A percentile compares a stretch with the other conserved stretches of the same genome.
These are phyloP conservation scores for Pterostichus madidus DNA, from an alignment of 2,888 invertebrate genomes.

Conservation along the genomic window DNA sequence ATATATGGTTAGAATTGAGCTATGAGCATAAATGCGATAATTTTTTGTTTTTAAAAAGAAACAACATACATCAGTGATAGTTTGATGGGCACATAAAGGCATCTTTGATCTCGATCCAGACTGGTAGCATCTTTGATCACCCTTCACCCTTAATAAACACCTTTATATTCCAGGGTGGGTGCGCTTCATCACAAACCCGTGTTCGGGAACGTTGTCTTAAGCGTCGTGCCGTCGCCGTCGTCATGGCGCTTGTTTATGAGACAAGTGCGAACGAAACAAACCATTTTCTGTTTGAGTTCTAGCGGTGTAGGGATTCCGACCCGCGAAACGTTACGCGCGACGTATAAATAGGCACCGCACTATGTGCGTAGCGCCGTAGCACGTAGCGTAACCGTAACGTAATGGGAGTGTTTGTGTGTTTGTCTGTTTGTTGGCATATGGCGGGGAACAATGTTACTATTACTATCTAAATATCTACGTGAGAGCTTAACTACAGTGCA, in stretches of 20 bases:
- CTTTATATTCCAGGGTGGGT: no score
- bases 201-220: neutral
- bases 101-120: no score
- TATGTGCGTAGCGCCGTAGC: slow-evolving; percentile 8
- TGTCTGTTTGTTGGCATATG: slow-evolving; percentile 6
- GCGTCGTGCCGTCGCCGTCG: slow-evolving; percentile 6
- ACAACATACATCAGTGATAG: no score
- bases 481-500: no score
- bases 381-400: slow-evolving; percentile 33
- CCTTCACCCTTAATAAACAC: no score
- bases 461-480: no score
- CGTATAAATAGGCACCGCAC: slow-evolving; percentile 43
- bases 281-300: slow-evolving; percentile 61
- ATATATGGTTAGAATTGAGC: no score
- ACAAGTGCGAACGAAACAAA: slow-evolving; percentile 65
- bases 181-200: neutral
- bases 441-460: neutral
- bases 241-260: slow-evolving; percentile 57
- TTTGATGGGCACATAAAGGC: no score
- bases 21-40: no score
- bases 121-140: neutral
- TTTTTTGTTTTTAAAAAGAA: no score
- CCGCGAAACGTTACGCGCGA: slow-evolving; percentile 38
- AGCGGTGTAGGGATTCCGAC: slow-evolving; percentile 36
- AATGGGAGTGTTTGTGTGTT: slow-evolving; percentile 7